Base-by-base conservation (phyloP, 2,888 invertebrate genomes). In the Lepidocyrtinus sp. region DNA sequence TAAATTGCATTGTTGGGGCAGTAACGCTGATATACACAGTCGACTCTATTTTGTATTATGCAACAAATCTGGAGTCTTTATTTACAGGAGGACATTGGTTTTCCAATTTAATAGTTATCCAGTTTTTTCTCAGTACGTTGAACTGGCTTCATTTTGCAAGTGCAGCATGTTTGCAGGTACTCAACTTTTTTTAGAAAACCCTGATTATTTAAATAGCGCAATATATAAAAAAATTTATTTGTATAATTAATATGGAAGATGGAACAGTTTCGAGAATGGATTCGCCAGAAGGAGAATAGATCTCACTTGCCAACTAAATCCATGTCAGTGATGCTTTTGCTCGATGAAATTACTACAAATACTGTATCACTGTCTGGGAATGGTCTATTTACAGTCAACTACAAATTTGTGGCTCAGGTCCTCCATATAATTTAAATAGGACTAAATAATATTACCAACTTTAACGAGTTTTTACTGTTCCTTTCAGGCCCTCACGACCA, bases 351-450 rank as follows among this genome's bases (percentile, higher is more conserved):
- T n/a, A 17, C 68, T 5, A 75, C 69, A 0, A 68, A 75, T 15
- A 12, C 69, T 12, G 75, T 75, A 5, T 68, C 61, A 1, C 27
- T 75, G 12, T 75, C 75, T 1, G 75, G 75, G 17, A 61, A 75
- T 46, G 75, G 75, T n/a, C 50, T 75, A 25, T 75, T 75, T 36
- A 62, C 50, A 1, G 19, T 75, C 2, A 75, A 75, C 22, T 75
- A 75, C 69, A 68, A 63, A 22, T 75, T 75, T 63, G 69, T 75
- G n/a, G 68, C 75, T 26, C 75, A 75, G 75, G 75, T 75, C 26
- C n/a, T n/a, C n/a, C n/a, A n/a, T n/a, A n/a, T n/a, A n/a, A n/a
- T n/a, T n/a, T n/a, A n/a, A n/a, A n/a, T n/a, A n/a, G n/a, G n/a
- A n/a, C n/a, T n/a, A n/a, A n/a, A n/a, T n/a, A n/a, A n/a, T n/a